Conservation (phyloP, 2,113 vertebrate species). For the Amphiprion percula region DNA sequence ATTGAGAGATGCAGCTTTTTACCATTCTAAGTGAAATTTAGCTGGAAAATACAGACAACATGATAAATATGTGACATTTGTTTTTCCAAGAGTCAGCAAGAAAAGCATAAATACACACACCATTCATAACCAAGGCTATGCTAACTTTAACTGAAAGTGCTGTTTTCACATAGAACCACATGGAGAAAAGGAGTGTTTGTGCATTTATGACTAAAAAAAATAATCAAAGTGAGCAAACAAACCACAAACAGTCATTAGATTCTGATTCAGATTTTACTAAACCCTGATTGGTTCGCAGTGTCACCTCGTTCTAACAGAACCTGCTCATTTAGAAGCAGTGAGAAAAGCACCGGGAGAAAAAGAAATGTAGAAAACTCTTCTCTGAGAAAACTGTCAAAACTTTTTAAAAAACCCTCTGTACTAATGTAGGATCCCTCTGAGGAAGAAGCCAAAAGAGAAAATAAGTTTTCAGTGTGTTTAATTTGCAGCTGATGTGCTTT, state of each 20-base stretch:
- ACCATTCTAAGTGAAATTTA: background rate
- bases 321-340: background rate
- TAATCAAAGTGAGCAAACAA: background rate
- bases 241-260: background rate
- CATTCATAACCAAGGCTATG: too few species aligned
- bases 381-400: background rate
- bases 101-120: too few species aligned
- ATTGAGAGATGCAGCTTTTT: background rate
- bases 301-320: background rate
- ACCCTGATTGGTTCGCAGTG: background rate
- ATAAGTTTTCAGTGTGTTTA: slow-evolving; percentile 1
- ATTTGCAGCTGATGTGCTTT: background rate
- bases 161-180: too few species aligned
- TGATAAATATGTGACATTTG: background rate
- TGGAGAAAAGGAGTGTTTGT: too few species aligned
- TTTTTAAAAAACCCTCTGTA: background rate
- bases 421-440: background rate
- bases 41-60: background rate
- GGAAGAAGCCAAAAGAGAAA: background rate
- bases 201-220: background rate
- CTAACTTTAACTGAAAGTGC: too few species aligned
- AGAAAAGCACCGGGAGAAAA: background rate
- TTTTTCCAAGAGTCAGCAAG: background rate
- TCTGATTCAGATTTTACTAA: background rate
- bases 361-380: background rate